Conservation (phyloP, 2,888 invertebrate species). For the Nasonia oneida region DNA sequence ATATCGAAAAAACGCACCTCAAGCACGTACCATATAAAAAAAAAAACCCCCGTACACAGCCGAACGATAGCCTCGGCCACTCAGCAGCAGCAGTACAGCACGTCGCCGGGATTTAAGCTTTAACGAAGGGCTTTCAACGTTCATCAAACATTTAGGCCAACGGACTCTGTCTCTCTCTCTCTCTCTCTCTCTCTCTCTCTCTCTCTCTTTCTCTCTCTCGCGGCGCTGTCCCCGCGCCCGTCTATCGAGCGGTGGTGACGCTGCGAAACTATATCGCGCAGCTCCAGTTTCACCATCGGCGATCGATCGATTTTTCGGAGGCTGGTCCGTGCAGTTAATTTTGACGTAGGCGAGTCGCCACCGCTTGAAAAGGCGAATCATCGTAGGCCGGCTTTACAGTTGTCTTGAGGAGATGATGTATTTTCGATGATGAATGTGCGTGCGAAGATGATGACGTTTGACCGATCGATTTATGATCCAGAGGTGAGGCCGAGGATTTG, state of each 20-base stretch:
- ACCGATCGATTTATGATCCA: background rate
- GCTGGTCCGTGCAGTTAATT: slow-evolving; percentile 1
- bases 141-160: slow-evolving; percentile 62
- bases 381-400: background rate
- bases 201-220: background rate
- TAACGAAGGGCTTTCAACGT: slow-evolving; percentile 61
- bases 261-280: slow-evolving; percentile 31
- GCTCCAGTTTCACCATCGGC: slow-evolving; percentile 1
- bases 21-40: background rate
- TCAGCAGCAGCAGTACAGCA: background rate
- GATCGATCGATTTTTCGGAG: slow-evolving; percentile 48
- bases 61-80: background rate
- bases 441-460: background rate
- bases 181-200: too few relatives aligned
- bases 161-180: background rate
- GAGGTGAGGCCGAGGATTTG: background rate
- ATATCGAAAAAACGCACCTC: background rate
- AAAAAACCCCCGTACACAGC: background rate
- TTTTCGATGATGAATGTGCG: background rate
- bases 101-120: slow-evolving; percentile 47
- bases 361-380: background rate
- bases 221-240: slow-evolving; percentile 24
- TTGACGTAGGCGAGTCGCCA: background rate
- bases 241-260: background rate
- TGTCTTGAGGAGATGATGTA: background rate